These are phyloP conservation scores for Portevinia maculata DNA, from an alignment of 2,888 invertebrate species.

Conservation along the genomic window DNA sequence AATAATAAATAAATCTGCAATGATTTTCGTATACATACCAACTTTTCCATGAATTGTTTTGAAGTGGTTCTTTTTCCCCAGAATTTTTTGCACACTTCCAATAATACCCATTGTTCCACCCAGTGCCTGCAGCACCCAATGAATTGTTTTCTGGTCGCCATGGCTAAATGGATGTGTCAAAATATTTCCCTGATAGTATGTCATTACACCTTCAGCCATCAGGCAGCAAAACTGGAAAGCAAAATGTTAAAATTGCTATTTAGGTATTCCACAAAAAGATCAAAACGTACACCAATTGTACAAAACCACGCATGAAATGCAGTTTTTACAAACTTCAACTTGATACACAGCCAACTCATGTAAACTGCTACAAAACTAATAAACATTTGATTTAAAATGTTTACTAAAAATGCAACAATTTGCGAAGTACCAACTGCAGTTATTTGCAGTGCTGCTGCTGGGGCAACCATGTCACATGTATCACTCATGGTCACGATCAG, in stretches of 20 bases:
- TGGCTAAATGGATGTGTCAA: constrained; percentile 51
- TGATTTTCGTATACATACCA: constrained; percentile 55
- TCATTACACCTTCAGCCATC: constrained; percentile 74
- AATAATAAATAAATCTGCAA: not conserved
- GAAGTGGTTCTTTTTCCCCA: constrained; percentile 78
- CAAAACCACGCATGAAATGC: constrained; percentile 81
- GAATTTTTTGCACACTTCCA: constrained; percentile 78
- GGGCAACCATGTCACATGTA: constrained; percentile 48
- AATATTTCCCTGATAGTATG: constrained; percentile 67
- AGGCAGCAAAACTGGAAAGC: constrained; percentile 75
- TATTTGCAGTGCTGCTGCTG: constrained; percentile 27
- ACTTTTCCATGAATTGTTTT: constrained; percentile 77
- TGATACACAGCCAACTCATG: constrained; percentile 77
- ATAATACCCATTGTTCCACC: constrained; percentile 66
- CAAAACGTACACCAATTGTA: constrained; percentile 79
- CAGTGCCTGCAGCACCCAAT: constrained; percentile 69
- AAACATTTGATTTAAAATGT: constrained; percentile 75
- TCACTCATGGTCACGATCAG: constrained; percentile 48
- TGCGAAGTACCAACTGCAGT: constrained; percentile 37
- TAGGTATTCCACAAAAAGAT: too few relatives aligned
- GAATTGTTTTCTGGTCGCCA: constrained; percentile 58
- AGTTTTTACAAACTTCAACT: constrained; percentile 79
- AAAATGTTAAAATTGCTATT: not conserved
- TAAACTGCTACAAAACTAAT: constrained; percentile 75
- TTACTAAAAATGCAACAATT: constrained; percentile 60